Base-by-base conservation (phyloP, 2,113 vertebrate genomes). In the Ceyx margarethae region DNA sequence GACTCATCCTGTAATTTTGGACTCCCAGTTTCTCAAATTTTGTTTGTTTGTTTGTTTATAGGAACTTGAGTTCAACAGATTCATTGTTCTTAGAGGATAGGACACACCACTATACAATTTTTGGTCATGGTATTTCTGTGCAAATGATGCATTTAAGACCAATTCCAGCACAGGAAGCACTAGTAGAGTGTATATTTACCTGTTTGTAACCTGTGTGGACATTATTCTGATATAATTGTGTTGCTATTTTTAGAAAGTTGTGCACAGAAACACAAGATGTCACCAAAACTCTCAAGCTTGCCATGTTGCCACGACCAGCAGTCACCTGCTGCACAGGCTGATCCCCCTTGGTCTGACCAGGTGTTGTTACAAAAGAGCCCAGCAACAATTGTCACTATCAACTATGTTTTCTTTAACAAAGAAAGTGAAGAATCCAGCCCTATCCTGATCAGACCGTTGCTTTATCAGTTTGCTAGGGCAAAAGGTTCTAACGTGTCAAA, bases 271-370 rank as follows among this genome's bases (percentile, higher is more conserved):
- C 46, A 62, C 25, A 26, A 83, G 25, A 60, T 42, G 42, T 19
- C 28, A 56, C 72, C 51, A 46, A 66, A 56, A 58, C 23, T 81
- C 22, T 82, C n/a, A 37, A 35, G 23, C 50, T 79, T 43, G 37
- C 9, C 25, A 7, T 2, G 2, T 62, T 43, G 46, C 68, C 67
- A 4, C 15, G 35, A 15, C 53, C 46, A 56, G 53, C 80, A 50
- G 50, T 35, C 64, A 64, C 28, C 43, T 50, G 1, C 28, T 48
- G 56, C 60, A 11, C 5, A 11, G 40, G 42, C 51, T n/a, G 33
- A 18, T 33, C 13, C 26, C 29, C 40, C 46, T 12, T 0, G 2
- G 19, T 3, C 35, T 13, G 4, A 29, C 54, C 4, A 8, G 25
- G 8, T 0, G 11, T 19, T 25, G 25, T 51, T 46, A 17, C 42